Percentiles rank a stretch among this genome's conserved stretches.
These are phyloP conservation scores for Cheilosia soror DNA, from an alignment of 2,888 invertebrate genomes.

Conservation along the genomic window DNA sequence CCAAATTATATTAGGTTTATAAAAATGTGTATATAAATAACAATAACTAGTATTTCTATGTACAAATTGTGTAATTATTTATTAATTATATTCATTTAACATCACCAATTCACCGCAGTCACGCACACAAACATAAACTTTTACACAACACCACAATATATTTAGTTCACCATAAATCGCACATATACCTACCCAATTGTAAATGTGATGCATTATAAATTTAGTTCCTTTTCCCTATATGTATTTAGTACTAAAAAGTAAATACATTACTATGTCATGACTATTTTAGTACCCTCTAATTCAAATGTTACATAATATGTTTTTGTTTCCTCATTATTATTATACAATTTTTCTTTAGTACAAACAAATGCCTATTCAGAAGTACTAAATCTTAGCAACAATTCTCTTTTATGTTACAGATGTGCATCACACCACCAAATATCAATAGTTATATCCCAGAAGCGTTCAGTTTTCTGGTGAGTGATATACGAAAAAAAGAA, in stretches of 20 bases:
- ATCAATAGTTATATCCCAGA: slow-evolving; percentile 82
- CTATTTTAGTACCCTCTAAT: slow-evolving; percentile 37
- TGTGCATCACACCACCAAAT: slow-evolving; percentile 82
- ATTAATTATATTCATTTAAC: not conserved
- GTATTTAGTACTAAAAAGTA: slow-evolving; percentile 37
- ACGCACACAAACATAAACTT: slow-evolving; percentile 13
- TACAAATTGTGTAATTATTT: not conserved
- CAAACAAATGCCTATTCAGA: slow-evolving; percentile 64
- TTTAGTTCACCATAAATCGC: not conserved
- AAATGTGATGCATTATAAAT: slow-evolving; percentile 33
- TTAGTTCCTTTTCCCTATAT: slow-evolving; percentile 7
- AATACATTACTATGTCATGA: slow-evolving; percentile 9
- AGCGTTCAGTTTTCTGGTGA: slow-evolving; percentile 82
- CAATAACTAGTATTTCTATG: not conserved
- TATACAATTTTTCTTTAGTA: slow-evolving; percentile 66
- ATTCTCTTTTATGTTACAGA: slow-evolving; percentile 79
- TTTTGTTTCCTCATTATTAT: slow-evolving; percentile 42
- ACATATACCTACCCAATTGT: not conserved
- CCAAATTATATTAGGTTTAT: not conserved
- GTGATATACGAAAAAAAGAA: slow-evolving; percentile 74
- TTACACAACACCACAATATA: not conserved
- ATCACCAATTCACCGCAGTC: slow-evolving; percentile 16
- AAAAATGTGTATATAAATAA: not conserved
- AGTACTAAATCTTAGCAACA: slow-evolving; percentile 73
- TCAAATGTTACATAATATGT: slow-evolving; percentile 40